These are phyloP conservation scores for Drosophila aldrichi DNA, from an alignment of 2,888 invertebrate genomes.

Conservation along the genomic window DNA sequence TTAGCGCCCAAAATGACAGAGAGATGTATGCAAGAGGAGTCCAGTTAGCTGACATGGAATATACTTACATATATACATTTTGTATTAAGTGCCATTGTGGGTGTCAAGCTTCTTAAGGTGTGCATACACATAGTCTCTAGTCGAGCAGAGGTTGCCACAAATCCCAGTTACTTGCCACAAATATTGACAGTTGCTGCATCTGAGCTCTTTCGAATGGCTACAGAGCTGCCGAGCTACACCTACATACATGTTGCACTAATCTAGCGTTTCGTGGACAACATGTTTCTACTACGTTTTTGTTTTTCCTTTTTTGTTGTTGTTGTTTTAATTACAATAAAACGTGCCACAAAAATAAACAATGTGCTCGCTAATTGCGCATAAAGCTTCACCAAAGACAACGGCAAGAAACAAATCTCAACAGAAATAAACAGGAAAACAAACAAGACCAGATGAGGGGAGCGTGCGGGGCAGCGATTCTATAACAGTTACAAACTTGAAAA, in stretches of 20 bases:
- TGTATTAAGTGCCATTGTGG: constrained; percentile 13
- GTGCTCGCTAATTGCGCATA: constrained; percentile 73
- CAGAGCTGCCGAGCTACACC: constrained; percentile 31
- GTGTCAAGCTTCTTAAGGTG: constrained; percentile 19
- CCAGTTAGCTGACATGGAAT: constrained; percentile 17
- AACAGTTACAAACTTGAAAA: constrained; percentile 65
- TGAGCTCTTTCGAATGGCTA: constrained; percentile 27
- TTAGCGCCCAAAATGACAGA: constrained; percentile 44
- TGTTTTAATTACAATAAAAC: constrained; percentile 76
- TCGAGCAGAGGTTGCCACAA: constrained; percentile 7
- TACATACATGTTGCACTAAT: constrained; percentile 47
- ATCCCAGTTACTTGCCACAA: constrained; percentile 39
- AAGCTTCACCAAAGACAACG: constrained; percentile 48
- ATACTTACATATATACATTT: neutral
- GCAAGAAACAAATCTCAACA: constrained; percentile 22
- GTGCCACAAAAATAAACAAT: constrained; percentile 76
- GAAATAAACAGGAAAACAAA: constrained; percentile 41
- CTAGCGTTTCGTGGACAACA: constrained; percentile 33
- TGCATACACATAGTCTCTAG: neutral
- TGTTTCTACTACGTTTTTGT: constrained; percentile 22
- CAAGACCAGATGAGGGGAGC: constrained; percentile 21
- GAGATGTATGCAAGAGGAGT: constrained; percentile 13
- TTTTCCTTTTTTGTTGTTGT: neutral
- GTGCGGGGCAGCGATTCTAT: constrained; percentile 33
- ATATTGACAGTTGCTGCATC: constrained; percentile 55